Percentiles rank a stretch among this genome's conserved stretches.
phyloP scores from a whole-genome alignment of 1,140 invertebrate genomes.

The Nephila pilipes region DNA sequence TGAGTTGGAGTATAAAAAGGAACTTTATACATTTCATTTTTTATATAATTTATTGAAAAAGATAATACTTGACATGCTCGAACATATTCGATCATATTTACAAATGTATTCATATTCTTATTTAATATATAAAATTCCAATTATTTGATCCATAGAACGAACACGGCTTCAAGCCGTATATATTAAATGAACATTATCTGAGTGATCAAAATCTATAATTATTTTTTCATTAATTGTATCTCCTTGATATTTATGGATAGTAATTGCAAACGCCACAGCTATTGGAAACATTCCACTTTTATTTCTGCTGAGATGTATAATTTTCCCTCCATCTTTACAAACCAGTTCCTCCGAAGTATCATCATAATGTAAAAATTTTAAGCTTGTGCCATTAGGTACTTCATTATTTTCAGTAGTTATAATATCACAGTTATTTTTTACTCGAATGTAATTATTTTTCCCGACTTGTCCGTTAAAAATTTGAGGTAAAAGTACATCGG shows the following conservation, averaged over 20 bases:
- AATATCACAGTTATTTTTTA: too few species aligned
- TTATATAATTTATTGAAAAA: background rate
- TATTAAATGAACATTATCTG: constrained; percentile 5
- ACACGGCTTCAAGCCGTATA: constrained; percentile 23
- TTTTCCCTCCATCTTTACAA: background rate
- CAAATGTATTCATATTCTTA: constrained; percentile 37
- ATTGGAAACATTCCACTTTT: background rate
- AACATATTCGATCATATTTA: background rate
- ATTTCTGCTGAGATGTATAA: background rate
- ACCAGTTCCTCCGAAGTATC: background rate
- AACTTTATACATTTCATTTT: background rate
- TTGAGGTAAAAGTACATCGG: background rate
- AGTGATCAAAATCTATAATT: background rate
- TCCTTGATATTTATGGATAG: constrained; percentile 31
- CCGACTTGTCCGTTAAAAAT: background rate
- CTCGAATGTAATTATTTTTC: too few species aligned
- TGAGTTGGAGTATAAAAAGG: background rate
- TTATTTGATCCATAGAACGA: constrained; percentile 9
- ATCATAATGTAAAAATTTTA: constrained; percentile 1
- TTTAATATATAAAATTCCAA: constrained; percentile 31
- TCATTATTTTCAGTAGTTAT: too few species aligned
- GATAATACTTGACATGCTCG: background rate
- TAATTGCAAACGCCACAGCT: background rate
- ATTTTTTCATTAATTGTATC: constrained; percentile 10
- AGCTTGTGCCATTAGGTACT: background rate